Base-by-base conservation (phyloP, 2,888 invertebrate genomes). In the Deilephila porcellus region DNA sequence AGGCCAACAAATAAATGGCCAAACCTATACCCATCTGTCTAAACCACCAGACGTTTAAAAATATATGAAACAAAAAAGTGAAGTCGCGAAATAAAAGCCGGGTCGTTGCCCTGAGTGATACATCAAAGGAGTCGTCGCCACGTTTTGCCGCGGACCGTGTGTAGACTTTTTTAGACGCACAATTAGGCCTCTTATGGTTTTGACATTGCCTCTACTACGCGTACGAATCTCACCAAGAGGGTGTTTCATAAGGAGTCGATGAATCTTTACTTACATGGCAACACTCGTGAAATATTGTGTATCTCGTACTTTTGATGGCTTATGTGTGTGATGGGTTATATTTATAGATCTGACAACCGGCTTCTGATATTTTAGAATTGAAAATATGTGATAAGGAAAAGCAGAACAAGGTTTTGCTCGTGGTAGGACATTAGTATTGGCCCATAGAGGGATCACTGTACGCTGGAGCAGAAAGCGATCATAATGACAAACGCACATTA, bases 161-260 rank as follows among this genome's bases (percentile, higher is more conserved):
- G 85, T 83, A 85, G 82, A 85, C 81, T 84, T 87, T 88, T 89
- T 90, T 87, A 87, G 82, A 85, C 88, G 89, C 88, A 88, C 92
- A 92, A 91, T 92, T 92, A 92, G 88, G 86, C 83, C 81, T 84
- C 84, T 84, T 85, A 88, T 92, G 90, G 83, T 85, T 89, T 85
- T 90, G 91, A 91, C 90, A 79, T 86, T 77, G 60, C 87, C 84
- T 84, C 81, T 88, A 89, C 90, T 71, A 84, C 14, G 45, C 11
- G 45, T 77, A 71, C 74, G 74, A 5, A 17, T 56, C n/a, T 56
- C n/a, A 4, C 5, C 0, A 56, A n/a, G 56, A n/a, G 56, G 1
- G 56, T 6, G 5, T n/a, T n/a, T 56, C n/a, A 32, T 52, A 14
- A n/a, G 56, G 17, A 62, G 4, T 62, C 17, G 17, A 1, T 60